Conservation (phyloP, 2,888 invertebrate genomes). For the Oligia strigilis region DNA sequence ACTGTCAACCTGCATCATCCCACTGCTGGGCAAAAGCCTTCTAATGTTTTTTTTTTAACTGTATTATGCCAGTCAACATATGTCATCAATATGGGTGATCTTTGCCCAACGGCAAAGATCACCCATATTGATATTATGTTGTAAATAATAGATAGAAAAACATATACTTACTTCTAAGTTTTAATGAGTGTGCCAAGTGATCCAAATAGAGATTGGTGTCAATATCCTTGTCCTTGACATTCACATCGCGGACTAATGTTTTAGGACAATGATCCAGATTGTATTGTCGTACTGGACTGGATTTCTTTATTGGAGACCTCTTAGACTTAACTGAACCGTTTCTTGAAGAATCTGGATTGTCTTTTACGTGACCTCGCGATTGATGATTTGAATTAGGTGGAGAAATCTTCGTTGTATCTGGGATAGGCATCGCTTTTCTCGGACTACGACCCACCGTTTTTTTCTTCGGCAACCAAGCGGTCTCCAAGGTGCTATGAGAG, state of each 20-base stretch:
- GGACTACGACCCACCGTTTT: slow-evolving; percentile 66
- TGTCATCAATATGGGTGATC: no score
- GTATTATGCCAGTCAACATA: neutral
- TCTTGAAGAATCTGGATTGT: slow-evolving; percentile 60
- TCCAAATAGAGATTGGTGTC: slow-evolving; percentile 53
- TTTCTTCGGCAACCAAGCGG: slow-evolving; percentile 71
- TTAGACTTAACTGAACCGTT: slow-evolving; percentile 58
- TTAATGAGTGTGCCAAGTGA: slow-evolving; percentile 67
- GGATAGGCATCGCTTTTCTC: slow-evolving; percentile 70
- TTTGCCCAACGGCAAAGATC: neutral
- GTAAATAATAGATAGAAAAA: slow-evolving; percentile 48
- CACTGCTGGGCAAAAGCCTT: neutral
- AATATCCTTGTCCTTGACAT: slow-evolving; percentile 58
- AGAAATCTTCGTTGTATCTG: slow-evolving; percentile 71
- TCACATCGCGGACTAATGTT: slow-evolving; percentile 77
- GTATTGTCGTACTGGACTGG: slow-evolving; percentile 62
- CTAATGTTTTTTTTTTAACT: neutral
- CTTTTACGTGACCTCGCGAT: slow-evolving; percentile 67
- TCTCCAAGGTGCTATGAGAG: slow-evolving; percentile 65
- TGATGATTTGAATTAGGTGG: slow-evolving; percentile 64
- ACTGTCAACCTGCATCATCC: neutral
- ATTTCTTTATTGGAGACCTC: slow-evolving; percentile 70
- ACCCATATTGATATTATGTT: neutral
- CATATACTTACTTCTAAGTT: slow-evolving; percentile 79
- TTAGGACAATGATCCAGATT: slow-evolving; percentile 77